These are phyloP conservation scores for Zaprionus vittiger DNA, from an alignment of 1,140 invertebrate genomes.

Conservation along the genomic window DNA sequence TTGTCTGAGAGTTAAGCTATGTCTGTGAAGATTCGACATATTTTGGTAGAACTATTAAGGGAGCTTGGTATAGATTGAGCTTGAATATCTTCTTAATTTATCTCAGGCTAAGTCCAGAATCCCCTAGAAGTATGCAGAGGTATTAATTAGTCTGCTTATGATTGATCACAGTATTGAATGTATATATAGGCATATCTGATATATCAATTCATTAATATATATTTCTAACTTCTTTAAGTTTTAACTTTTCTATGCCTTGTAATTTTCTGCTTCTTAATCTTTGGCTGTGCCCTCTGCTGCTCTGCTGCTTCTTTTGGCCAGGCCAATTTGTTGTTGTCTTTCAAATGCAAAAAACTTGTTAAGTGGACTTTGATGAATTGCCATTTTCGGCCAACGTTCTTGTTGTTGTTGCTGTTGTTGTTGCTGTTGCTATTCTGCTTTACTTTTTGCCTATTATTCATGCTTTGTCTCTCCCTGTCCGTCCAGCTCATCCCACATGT, in stretches of 20 bases:
- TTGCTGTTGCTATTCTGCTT: constrained; percentile 31
- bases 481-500: constrained; percentile 40
- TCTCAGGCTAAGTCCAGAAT: background rate
- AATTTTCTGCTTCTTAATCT: constrained; percentile 19
- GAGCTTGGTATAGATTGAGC: too few species aligned
- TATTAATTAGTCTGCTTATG: constrained; percentile 10
- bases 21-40: background rate
- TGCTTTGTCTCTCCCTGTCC: constrained; percentile 40
- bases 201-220: constrained; percentile 8
- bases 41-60: background rate
- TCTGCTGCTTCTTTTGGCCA: constrained; percentile 16
- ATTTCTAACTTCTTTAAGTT: constrained; percentile 9
- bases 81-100: background rate
- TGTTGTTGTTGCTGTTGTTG: constrained; percentile 51
- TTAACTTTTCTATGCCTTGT: constrained; percentile 24
- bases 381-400: constrained; percentile 59
- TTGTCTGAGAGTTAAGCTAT: background rate
- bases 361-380: constrained; percentile 80
- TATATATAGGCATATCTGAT: background rate
- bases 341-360: constrained; percentile 82
- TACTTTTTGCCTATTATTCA: constrained; percentile 66
- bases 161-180: constrained; percentile 2
- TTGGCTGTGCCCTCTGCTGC: background rate
- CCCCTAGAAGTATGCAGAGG: constrained; percentile 38
- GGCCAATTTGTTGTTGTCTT: constrained; percentile 50